A percentile compares a stretch with the other conserved stretches of the same genome.
Evolutionary conservation across 2,113 vertebrate genomes (phyloP).

Genomic region (Anthoscopus minutus): DNA sequence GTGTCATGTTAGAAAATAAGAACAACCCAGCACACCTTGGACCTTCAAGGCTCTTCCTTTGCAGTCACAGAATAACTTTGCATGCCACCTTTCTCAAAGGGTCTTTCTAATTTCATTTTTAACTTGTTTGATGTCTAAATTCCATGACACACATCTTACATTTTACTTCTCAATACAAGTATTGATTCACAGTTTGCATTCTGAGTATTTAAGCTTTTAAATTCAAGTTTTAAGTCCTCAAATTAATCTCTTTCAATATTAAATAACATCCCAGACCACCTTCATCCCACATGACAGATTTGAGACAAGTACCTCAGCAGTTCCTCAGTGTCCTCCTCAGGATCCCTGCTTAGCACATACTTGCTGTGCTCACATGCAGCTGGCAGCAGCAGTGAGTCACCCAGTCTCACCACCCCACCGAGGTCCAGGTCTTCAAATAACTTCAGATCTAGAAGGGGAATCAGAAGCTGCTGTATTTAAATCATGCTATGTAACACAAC

Average conservation of each 20-base stretch:
- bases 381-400: conserved; percentile 75
- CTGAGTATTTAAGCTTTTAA: background rate
- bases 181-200: background rate
- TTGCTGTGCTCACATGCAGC: background rate
- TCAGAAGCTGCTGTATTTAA: background rate
- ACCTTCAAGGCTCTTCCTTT: background rate
- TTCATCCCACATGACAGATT: background rate
- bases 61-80: background rate
- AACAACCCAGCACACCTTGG: background rate
- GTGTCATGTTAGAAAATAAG: background rate
- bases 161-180: background rate
- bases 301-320: conserved; percentile 70
- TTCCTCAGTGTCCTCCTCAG: conserved; percentile 39
- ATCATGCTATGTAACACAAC: background rate
- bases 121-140: background rate
- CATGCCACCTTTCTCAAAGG: background rate
- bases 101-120: background rate
- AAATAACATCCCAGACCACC: background rate
- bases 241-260: background rate
- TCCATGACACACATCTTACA: background rate
- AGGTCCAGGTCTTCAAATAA: conserved; percentile 81
- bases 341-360: background rate
- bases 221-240: no score
- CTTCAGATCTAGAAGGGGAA: conserved; percentile 63
- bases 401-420: conserved; percentile 66